Evolutionary conservation across 2,888 invertebrate species (phyloP), one percentile per base, ranked within the genome.

Genomic region (Elmis aenea): DNA sequence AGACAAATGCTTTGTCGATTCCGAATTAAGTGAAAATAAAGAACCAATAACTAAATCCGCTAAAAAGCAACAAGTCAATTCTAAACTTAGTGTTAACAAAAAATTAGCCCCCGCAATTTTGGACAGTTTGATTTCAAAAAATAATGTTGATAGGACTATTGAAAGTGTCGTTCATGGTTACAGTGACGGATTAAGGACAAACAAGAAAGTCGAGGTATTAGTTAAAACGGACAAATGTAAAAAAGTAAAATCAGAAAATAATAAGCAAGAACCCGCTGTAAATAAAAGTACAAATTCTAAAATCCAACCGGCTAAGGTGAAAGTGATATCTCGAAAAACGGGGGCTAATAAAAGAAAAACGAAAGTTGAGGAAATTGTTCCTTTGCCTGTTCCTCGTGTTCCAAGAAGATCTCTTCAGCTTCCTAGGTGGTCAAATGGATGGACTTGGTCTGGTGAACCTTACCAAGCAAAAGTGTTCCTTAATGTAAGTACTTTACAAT

Each of bases 361-460:
- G 8, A 61, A 58, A 39, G 45, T 45, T 26, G 42, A 33, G 9
- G 59, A 63, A 29, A 48, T 43, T 35, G 46, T 47, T 14, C 47
- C 54, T 28, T 45, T 52, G 9, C 50, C 51, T 26, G 43, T 58
- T 11, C 39, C 46, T 8, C 58, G 51, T 46, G 43, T 58, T 30
- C 57, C 61, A 13, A 61, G 61, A 42, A 66, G 54, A 55, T 51
- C 57, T 29, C 45, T 54, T 33, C 59, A 45, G 42, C 51, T 72
- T 51, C 82, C 82, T 21, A 78, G 77, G 54, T 91, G 89, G 89
- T 89, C 87, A 61, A 92, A 93, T 62, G 92, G 92, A 14, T 93
- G 93, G 93, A 79, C 76, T 46, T 93, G 91, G 88, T 85, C 86
- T 59, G 92, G 92, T 27, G 82, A 87, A 50, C 75, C 85, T 16